These are phyloP conservation scores for Anolis sagrei DNA, from an alignment of 2,113 vertebrate species.

Conservation along the genomic window DNA sequence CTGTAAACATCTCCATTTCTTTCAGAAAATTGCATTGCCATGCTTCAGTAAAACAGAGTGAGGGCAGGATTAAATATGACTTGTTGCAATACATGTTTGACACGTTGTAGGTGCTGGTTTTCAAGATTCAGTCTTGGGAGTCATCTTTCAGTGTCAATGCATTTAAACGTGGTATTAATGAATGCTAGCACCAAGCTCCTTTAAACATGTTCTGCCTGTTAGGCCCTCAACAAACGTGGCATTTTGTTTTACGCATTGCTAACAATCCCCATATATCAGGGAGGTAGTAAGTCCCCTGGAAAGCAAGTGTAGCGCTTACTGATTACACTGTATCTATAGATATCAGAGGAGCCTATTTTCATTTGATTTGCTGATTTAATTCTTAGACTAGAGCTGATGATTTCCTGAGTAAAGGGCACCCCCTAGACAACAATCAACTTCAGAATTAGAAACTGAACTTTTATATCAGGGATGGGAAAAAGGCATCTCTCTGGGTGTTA, in stretches of 20 bases:
- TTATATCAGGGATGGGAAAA: conserved; percentile 3
- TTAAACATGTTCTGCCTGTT: not conserved
- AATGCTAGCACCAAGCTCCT: not conserved
- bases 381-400: not conserved
- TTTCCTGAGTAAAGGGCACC: conserved; percentile 1
- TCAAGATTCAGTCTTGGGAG: not conserved
- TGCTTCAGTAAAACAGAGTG: not conserved
- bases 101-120: not conserved
- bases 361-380: conserved; percentile 21
- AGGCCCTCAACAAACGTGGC: conserved; percentile 23
- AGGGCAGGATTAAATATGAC: not conserved
- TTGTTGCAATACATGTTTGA: rapidly evolving
- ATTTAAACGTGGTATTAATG: conserved; percentile 4
- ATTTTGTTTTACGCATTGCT: conserved; percentile 32
- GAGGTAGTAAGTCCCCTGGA: conserved; percentile 3
- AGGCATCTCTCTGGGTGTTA: not conserved
- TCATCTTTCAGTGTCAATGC: rapidly evolving
- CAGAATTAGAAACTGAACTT: conserved; percentile 13
- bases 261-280: conserved; percentile 12
- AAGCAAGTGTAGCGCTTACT: conserved; percentile 6
- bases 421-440: rapidly evolving
- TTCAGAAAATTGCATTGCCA: conserved; percentile 5
- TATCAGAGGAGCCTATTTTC: conserved; percentile 20
- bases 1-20: conserved; percentile 8
- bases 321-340: conserved; percentile 28